Conservation (phyloP, 2,888 invertebrate genomes). For the Archaeoteleia sp. region DNA sequence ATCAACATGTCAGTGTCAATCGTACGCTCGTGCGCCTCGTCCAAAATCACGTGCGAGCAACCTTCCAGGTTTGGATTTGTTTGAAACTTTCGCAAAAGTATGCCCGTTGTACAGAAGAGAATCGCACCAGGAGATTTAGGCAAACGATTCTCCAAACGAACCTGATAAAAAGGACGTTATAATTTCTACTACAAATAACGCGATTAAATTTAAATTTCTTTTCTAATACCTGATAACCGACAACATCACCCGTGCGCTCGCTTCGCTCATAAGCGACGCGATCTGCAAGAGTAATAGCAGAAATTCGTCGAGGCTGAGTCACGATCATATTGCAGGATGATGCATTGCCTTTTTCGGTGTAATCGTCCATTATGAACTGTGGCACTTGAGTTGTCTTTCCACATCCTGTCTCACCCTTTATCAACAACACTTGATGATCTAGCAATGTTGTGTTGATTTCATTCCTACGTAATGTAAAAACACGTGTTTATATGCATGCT, state of each 20-base stretch:
- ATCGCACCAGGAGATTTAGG: conserved; percentile 78
- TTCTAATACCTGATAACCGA: conserved; percentile 82
- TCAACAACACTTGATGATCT: conserved; percentile 77
- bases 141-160: conserved; percentile 76
- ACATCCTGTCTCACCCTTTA: conserved; percentile 84
- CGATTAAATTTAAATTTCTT: no score
- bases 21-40: conserved; percentile 85
- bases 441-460: conserved; percentile 77
- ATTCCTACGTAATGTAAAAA: no score
- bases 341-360: conserved; percentile 70
- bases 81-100: conserved; percentile 76
- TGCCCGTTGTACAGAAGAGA: conserved; percentile 83
- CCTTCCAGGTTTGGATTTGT: conserved; percentile 76
- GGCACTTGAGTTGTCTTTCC: conserved; percentile 85
- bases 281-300: conserved; percentile 81
- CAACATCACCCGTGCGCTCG: conserved; percentile 80
- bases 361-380: conserved; percentile 78
- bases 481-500: no score
- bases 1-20: conserved; percentile 82
- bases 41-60: conserved; percentile 82
- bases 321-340: conserved; percentile 78
- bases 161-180: conserved; percentile 12
- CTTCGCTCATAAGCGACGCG: conserved; percentile 80
- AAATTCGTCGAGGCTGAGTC: conserved; percentile 82
- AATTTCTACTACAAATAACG: no score